A percentile compares a stretch with the other conserved stretches of the same genome.
Evolutionary conservation across 2,113 vertebrate genomes (phyloP).

Genomic region (Micronycteris hirsuta): DNA sequence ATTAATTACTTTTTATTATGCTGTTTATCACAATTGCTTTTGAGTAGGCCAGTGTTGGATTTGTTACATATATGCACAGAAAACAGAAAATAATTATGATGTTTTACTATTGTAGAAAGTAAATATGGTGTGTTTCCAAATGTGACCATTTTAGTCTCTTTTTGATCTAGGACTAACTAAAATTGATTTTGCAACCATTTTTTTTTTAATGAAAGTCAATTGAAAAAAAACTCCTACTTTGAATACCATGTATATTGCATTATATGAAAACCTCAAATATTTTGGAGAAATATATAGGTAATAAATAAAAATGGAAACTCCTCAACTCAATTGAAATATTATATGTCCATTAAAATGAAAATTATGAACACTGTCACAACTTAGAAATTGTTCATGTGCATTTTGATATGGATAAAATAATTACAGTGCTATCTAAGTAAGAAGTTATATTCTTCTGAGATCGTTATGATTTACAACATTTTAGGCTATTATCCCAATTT

Average conservation of each 20-base stretch:
- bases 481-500: not conserved
- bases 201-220: not conserved
- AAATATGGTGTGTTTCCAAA: not conserved
- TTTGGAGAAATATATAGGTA: not conserved
- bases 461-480: not conserved
- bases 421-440: not conserved
- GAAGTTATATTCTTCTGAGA: not conserved
- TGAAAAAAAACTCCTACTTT: not conserved
- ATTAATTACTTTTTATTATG: not conserved
- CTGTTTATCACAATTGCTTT: not conserved
- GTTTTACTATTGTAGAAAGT: not conserved
- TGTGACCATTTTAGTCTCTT: not conserved
- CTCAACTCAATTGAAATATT: not conserved
- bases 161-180: not conserved
- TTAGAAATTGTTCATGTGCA: not conserved
- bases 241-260: not conserved
- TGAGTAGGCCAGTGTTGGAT: not conserved
- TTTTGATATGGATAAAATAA: not conserved
- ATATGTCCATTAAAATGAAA: not conserved
- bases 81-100: not conserved
- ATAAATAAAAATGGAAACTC: not conserved
- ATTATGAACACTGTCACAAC: not conserved
- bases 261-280: not conserved
- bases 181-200: not conserved
- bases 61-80: not conserved